Evolutionary conservation across 2,113 vertebrate genomes (phyloP).

Genomic region (Nycticryphes semicollaris): DNA sequence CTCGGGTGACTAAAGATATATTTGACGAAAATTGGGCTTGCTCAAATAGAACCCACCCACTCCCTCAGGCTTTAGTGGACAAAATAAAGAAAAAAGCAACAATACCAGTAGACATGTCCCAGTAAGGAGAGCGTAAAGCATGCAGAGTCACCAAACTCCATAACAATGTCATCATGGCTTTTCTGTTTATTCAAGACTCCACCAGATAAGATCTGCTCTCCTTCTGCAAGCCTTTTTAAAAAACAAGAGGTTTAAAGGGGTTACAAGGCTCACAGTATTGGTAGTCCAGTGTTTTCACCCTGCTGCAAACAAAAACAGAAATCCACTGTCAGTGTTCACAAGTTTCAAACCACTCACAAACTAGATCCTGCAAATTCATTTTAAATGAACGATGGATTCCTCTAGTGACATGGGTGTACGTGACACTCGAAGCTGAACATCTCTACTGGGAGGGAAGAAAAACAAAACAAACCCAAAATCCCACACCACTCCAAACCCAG

Average conservation of each 20-base stretch:
- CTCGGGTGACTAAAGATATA: neutral
- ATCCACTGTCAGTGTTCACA: neutral
- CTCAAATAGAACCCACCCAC: neutral
- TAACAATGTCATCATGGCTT: conserved; percentile 96
- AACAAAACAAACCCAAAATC: neutral
- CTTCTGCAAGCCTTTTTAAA: conserved; percentile 91
- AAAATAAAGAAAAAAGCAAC: neutral
- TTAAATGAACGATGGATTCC: neutral
- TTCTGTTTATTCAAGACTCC: conserved; percentile 98
- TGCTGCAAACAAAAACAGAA: conserved; percentile 62
- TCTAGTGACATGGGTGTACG: neutral
- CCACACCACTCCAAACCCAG: neutral
- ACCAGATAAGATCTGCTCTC: conserved; percentile 96
- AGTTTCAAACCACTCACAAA: neutral
- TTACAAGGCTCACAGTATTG: conserved; percentile 65
- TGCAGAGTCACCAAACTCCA: conserved; percentile 96
- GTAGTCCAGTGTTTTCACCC: conserved; percentile 42
- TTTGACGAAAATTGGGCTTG: neutral
- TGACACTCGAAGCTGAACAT: neutral
- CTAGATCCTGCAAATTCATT: neutral
- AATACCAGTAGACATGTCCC: conserved; percentile 97
- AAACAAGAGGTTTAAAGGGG: conserved; percentile 59
- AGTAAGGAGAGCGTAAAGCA: conserved; percentile 95
- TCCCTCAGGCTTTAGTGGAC: neutral
- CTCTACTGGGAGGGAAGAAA: neutral